Evolutionary conservation across 2,888 invertebrate genomes (phyloP).

Genomic region (Thera britannica): DNA sequence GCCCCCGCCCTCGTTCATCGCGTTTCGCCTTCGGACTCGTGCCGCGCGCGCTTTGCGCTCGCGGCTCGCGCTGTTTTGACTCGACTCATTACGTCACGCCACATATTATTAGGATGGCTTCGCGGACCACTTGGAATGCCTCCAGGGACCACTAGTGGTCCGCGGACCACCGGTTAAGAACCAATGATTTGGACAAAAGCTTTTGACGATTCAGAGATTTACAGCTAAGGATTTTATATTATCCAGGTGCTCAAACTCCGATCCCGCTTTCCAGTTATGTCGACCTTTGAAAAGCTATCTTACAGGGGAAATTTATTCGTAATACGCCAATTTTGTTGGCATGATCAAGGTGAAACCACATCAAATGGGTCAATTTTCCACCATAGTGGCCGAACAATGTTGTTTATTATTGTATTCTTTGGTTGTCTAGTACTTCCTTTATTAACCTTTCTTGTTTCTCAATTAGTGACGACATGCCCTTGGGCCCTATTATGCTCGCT

Average conservation of each 20-base stretch:
- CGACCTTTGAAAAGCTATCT: conserved; percentile 15
- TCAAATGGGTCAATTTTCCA: background rate
- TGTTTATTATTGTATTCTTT: background rate
- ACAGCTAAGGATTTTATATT: conserved; percentile 32
- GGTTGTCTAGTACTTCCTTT: no score
- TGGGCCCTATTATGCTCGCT: background rate
- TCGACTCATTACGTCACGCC: no score
- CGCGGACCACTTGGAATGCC: no score
- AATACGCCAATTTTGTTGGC: conserved; percentile 1
- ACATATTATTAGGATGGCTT: no score
- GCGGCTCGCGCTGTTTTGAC: no score
- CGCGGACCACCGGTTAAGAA: no score
- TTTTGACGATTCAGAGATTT: conserved; percentile 28
- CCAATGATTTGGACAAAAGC: conserved; percentile 36
- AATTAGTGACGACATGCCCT: background rate
- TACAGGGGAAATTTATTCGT: conserved; percentile 10
- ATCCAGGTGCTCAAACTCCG: conserved; percentile 31
- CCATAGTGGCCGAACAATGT: background rate
- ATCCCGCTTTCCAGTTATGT: conserved; percentile 25
- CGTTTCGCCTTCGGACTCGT: no score
- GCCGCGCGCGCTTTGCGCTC: no score
- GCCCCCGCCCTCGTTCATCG: no score
- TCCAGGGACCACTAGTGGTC: no score
- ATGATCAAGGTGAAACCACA: background rate
- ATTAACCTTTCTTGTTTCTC: no score